Evolutionary conservation across 2,888 invertebrate species (phyloP).

Genomic region (Merodon equestris): DNA sequence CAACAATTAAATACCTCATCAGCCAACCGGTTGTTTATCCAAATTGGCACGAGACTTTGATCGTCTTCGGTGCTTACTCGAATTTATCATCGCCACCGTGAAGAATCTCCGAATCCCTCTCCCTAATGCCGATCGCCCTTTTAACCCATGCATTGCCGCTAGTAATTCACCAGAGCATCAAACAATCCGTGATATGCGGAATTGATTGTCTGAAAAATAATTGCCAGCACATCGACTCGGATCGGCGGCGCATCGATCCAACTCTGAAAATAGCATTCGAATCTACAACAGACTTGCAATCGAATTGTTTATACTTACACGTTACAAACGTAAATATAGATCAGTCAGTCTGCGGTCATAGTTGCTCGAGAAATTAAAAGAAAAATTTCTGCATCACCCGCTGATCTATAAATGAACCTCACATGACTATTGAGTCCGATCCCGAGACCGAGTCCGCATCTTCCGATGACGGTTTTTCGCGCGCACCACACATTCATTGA

Average conservation of each 20-base stretch:
- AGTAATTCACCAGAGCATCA: not conserved
- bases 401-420: slow-evolving; percentile 46
- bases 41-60: slow-evolving; percentile 54
- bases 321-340: slow-evolving; percentile 39
- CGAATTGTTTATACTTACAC: slow-evolving; percentile 39
- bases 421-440: slow-evolving; percentile 42
- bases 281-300: slow-evolving; percentile 12
- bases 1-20: slow-evolving; percentile 63
- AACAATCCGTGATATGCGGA: slow-evolving; percentile 75
- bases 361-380: slow-evolving; percentile 26
- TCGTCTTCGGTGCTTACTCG: too few species aligned
- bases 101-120: slow-evolving; percentile 24
- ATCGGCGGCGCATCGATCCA: slow-evolving; percentile 19
- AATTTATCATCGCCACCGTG: slow-evolving; percentile 34
- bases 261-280: slow-evolving; percentile 41
- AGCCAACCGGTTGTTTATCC: slow-evolving; percentile 49
- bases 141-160: slow-evolving; percentile 39
- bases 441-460: too few species aligned
- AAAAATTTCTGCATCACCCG: slow-evolving; percentile 16
- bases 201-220: slow-evolving; percentile 73
- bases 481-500: slow-evolving; percentile 33
- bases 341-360: slow-evolving; percentile 52
- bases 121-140: slow-evolving; percentile 41
- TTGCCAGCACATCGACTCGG: slow-evolving; percentile 73
- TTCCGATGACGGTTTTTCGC: slow-evolving; percentile 29